Evolutionary conservation across 2,888 invertebrate genomes (phyloP).

Genomic region (Alitta virens): DNA sequence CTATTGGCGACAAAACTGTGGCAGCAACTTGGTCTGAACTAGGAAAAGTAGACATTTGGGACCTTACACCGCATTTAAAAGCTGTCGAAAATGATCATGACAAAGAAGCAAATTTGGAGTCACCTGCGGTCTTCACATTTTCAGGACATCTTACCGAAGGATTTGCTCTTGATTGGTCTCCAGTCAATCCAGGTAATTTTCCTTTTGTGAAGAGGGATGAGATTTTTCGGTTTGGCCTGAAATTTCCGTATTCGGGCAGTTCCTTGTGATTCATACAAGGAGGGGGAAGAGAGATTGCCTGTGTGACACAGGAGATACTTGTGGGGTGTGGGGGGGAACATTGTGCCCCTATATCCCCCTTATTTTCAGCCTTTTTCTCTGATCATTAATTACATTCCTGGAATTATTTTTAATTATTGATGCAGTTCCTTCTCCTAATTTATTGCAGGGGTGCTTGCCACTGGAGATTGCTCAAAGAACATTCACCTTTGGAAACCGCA

Average conservation of each 20-base stretch:
- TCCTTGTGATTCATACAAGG: too few relatives aligned
- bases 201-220: too few relatives aligned
- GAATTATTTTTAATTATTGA: neutral
- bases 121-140: slow-evolving; percentile 83
- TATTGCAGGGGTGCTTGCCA: slow-evolving; percentile 71
- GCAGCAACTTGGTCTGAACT: slow-evolving; percentile 96
- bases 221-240: too few relatives aligned
- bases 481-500: slow-evolving; percentile 90
- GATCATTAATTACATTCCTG: too few relatives aligned
- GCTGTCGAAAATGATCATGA: slow-evolving; percentile 69
- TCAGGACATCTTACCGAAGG: slow-evolving; percentile 91
- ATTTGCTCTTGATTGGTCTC: slow-evolving; percentile 92
- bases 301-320: too few relatives aligned
- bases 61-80: slow-evolving; percentile 76
- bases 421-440: neutral
- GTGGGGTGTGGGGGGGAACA: too few relatives aligned
- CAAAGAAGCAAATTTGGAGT: slow-evolving; percentile 36
- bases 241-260: too few relatives aligned
- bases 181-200: slow-evolving; percentile 71
- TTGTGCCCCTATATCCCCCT: too few relatives aligned
- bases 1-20: slow-evolving; percentile 48
- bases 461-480: slow-evolving; percentile 89
- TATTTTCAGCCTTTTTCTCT: too few relatives aligned
- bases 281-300: too few relatives aligned
- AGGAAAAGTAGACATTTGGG: slow-evolving; percentile 89